Conservation (phyloP, 1,140 invertebrate genomes). For the Tribolium madens region DNA sequence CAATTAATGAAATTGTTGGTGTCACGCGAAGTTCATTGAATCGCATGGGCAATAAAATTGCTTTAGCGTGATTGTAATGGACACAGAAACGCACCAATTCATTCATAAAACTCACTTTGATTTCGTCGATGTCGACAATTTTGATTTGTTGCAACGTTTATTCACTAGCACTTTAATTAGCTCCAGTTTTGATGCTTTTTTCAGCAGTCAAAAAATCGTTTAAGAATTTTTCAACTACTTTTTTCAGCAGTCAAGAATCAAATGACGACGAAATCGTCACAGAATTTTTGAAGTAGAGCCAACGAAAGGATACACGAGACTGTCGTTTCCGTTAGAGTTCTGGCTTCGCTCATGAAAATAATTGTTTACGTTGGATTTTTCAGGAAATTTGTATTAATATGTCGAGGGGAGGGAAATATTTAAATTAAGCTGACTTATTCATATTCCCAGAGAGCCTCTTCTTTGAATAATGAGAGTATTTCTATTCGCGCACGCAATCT, state of each 20-base stretch:
- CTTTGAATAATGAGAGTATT: background rate
- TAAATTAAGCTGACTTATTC: background rate
- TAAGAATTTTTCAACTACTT: too few relatives aligned
- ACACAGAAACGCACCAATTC: constrained; percentile 4
- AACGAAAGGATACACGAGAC: background rate
- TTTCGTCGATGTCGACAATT: constrained; percentile 17
- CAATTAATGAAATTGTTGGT: background rate
- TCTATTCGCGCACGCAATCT: background rate
- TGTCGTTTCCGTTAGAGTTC: background rate
- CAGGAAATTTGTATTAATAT: too few relatives aligned
- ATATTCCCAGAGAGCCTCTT: background rate
- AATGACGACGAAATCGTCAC: too few relatives aligned
- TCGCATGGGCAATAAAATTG: background rate
- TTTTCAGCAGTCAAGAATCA: too few relatives aligned
- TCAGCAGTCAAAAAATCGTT: too few relatives aligned
- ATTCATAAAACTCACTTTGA: constrained; percentile 32
- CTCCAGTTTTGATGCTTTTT: constrained; percentile 41
- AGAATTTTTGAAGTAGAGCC: background rate
- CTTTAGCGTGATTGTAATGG: constrained; percentile 13
- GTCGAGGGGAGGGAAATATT: background rate
- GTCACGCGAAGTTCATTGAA: constrained; percentile 17
- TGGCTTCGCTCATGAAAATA: background rate
- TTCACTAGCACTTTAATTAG: constrained; percentile 49
- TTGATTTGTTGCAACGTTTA: constrained; percentile 44
- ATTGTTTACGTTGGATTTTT: too few relatives aligned